phyloP scores from a whole-genome alignment of 2,113 vertebrate genomes.

The Grammomys surdaster region DNA sequence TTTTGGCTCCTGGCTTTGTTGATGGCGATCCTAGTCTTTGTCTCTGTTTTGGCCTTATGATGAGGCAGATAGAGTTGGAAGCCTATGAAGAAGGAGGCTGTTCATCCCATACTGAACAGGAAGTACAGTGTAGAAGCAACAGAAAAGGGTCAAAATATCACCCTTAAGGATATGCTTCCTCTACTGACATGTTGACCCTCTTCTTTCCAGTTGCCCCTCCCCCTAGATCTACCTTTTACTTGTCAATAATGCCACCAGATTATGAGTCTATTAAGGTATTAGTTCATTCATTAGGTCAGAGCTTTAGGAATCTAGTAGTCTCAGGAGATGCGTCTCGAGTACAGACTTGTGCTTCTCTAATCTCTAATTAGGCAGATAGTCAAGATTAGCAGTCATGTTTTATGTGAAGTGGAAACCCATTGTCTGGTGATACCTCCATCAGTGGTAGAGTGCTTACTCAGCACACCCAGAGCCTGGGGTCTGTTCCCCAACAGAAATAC shows the following conservation, averaged over 20 bases:
- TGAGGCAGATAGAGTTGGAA: not conserved
- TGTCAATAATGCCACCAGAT: not conserved
- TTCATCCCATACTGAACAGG: not conserved
- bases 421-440: not conserved
- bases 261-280: not conserved
- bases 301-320: not conserved
- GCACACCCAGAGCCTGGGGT: not conserved
- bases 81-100: no score
- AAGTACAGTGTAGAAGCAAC: not conserved
- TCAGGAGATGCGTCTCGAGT: not conserved
- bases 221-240: no score
- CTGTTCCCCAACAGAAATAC: not conserved
- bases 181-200: not conserved
- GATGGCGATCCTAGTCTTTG: not conserved
- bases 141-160: not conserved
- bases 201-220: no score
- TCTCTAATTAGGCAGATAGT: not conserved
- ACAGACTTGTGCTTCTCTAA: no score
- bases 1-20: not conserved
- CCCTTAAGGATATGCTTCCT: accelerated
- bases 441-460: not conserved
- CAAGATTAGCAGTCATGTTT: not conserved
- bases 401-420: not conserved
- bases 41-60: not conserved
- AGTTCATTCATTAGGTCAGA: not conserved